Percentiles rank a stretch among this genome's conserved stretches.
Evolutionary conservation across 2,888 invertebrate species (phyloP).

Genomic region (Ligdia adustata): DNA sequence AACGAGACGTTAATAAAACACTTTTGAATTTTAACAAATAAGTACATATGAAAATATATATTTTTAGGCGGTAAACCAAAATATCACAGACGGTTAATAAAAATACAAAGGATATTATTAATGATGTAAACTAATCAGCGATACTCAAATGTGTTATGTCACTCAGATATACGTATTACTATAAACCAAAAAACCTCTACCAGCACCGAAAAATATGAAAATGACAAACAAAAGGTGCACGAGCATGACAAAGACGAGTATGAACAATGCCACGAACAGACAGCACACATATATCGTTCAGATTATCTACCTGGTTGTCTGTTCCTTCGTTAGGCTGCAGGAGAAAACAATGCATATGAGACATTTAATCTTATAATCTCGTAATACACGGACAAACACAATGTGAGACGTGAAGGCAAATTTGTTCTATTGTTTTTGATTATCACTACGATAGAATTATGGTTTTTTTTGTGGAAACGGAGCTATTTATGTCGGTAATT

Average conservation of each 20-base stretch:
- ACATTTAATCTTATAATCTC: constrained; percentile 38
- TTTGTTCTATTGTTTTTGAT: constrained; percentile 19
- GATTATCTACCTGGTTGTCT: constrained; percentile 74
- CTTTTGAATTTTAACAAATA: no score
- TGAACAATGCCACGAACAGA: constrained; percentile 18
- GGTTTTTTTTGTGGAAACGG: background rate
- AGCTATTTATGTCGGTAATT: background rate
- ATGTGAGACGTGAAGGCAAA: constrained; percentile 23
- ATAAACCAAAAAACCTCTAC: background rate
- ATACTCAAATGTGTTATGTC: no score
- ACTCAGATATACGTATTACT: no score
- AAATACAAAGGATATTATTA: no score
- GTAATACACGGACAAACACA: constrained; percentile 20
- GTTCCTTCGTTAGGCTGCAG: constrained; percentile 79
- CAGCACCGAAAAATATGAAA: constrained; percentile 4
- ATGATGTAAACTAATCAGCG: no score
- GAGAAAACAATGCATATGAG: constrained; percentile 62
- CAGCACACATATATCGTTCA: constrained; percentile 24
- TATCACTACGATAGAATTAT: constrained; percentile 6
- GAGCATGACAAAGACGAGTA: constrained; percentile 2
- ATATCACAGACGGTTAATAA: no score
- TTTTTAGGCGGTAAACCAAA: background rate
- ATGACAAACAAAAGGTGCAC: constrained; percentile 9
- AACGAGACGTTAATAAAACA: background rate
- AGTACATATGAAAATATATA: background rate